phyloP scores from a whole-genome alignment of 2,797 vertebrate genomes.

The Manis javanica region DNA sequence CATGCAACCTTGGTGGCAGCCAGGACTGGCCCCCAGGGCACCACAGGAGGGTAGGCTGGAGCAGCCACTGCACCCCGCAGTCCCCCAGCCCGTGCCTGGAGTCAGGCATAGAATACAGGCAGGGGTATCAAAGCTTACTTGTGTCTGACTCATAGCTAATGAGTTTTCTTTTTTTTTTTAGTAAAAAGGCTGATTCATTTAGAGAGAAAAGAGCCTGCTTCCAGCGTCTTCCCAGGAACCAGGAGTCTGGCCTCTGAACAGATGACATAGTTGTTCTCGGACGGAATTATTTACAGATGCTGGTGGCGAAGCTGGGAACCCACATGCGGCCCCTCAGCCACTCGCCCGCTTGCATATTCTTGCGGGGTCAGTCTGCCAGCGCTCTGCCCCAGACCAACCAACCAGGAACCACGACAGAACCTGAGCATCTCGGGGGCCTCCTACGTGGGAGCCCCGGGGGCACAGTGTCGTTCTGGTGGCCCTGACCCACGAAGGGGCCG shows the following conservation, averaged over 20 bases:
- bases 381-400: neutral
- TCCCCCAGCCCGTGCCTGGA: neutral
- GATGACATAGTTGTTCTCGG: accelerated
- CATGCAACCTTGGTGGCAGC: neutral
- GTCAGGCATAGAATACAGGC: neutral
- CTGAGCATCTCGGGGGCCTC: neutral
- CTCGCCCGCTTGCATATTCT: accelerated
- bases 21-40: neutral
- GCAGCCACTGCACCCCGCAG: too few relatives aligned
- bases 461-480: accelerated
- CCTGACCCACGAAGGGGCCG: accelerated
- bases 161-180: neutral
- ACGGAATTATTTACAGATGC: neutral
- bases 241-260: neutral
- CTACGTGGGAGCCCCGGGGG: accelerated
- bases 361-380: neutral
- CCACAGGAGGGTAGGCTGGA: neutral
- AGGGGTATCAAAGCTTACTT: neutral
- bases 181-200: neutral
- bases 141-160: neutral
- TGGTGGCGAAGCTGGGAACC: accelerated
- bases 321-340: accelerated
- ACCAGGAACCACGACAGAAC: neutral
- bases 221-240: neutral
- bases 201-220: neutral